A percentile compares a stretch with the other conserved stretches of the same genome.
These are phyloP conservation scores for Mellivora capensis DNA, from an alignment of 2,113 vertebrate genomes.

Conservation along the genomic window DNA sequence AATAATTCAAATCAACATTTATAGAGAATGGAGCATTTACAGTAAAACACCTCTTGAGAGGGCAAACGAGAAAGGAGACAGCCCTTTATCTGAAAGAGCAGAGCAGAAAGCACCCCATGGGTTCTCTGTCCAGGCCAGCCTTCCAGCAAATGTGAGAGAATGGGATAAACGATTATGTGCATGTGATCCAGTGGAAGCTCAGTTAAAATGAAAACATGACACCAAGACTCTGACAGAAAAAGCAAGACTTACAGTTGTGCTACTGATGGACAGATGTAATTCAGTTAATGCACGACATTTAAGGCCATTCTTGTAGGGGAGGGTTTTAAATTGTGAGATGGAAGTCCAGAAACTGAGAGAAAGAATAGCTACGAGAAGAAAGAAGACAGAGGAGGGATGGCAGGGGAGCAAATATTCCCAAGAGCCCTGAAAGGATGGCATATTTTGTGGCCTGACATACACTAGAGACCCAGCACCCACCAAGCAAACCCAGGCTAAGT, in stretches of 20 bases:
- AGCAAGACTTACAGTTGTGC: background rate
- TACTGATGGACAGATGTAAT: background rate
- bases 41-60: background rate
- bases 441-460: background rate
- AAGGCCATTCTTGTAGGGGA: background rate
- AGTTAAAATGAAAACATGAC: background rate
- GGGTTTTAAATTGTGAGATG: background rate
- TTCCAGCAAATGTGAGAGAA: background rate
- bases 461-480: background rate
- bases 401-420: background rate
- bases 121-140: background rate
- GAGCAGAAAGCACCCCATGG: accelerated
- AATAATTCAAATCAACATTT: background rate
- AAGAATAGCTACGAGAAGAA: background rate
- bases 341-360: background rate
- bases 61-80: background rate
- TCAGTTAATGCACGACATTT: background rate
- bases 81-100: background rate
- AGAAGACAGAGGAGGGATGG: background rate
- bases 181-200: background rate
- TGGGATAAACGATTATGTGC: background rate
- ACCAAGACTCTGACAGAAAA: background rate
- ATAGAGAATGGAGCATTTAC: background rate
- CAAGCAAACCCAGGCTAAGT: background rate
- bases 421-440: background rate